phyloP scores from a whole-genome alignment of 2,797 vertebrate genomes.

The Poeciliopsis gracilis region DNA sequence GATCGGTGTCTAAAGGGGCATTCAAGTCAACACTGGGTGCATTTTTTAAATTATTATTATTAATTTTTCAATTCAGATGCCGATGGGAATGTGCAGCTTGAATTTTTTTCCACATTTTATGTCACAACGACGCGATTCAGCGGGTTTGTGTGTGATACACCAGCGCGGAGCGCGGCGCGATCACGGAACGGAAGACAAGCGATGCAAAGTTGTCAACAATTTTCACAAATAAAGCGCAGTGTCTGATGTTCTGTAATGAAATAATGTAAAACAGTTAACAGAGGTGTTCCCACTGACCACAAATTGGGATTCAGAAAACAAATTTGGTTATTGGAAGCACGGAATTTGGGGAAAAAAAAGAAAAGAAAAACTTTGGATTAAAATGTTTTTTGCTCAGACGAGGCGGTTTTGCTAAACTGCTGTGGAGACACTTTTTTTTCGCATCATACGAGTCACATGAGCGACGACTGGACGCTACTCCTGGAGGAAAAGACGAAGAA shows the following conservation, averaged over 20 bases:
- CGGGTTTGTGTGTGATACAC: neutral
- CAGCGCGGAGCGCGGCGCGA: neutral
- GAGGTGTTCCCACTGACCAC: too few relatives aligned
- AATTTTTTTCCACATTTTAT: neutral
- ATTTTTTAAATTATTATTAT: neutral
- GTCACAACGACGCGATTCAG: neutral
- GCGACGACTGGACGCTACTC: too few relatives aligned
- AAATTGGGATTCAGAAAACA: too few relatives aligned
- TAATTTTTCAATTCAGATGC: neutral
- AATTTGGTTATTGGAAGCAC: too few relatives aligned
- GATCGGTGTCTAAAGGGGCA: slow-evolving; percentile 21
- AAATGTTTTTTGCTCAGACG: too few relatives aligned
- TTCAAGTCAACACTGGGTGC: neutral
- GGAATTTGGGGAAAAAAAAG: too few relatives aligned
- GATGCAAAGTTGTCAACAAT: neutral
- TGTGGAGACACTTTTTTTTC: too few relatives aligned
- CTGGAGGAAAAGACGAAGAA: too few relatives aligned
- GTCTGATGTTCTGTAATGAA: neutral
- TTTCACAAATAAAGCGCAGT: neutral
- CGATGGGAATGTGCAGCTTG: neutral
- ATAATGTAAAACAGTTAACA: neutral
- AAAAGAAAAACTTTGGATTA: too few relatives aligned
- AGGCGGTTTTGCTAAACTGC: too few relatives aligned
- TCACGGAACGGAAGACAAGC: neutral
- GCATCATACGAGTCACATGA: too few relatives aligned